A percentile compares a stretch with the other conserved stretches of the same genome.
Conservation (phyloP, 2,797 vertebrate species). For the Natrix natrix region DNA sequence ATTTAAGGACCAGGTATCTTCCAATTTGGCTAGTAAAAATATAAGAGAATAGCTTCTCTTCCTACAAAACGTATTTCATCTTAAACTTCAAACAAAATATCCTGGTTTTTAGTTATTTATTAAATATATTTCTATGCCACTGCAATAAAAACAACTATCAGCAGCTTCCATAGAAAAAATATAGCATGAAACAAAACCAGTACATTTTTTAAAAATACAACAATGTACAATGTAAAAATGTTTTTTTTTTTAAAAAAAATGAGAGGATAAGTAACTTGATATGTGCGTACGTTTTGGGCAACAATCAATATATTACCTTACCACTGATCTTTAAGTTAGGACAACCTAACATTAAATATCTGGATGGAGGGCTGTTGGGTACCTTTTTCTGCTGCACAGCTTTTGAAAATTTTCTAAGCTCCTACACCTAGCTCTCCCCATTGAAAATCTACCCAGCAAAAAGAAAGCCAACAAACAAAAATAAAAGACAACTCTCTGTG, state of each 20-base stretch:
- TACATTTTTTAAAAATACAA: neutral
- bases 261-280: neutral
- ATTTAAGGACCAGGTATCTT: conserved; percentile 5
- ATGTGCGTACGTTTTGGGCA: neutral
- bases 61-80: neutral
- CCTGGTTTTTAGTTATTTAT: neutral
- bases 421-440: neutral
- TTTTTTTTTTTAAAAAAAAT: neutral
- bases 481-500: neutral
- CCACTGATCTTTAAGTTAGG: neutral
- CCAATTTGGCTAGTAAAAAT: neutral
- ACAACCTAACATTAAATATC: neutral
- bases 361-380: neutral
- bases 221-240: neutral
- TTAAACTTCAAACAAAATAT: neutral
- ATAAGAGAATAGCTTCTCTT: neutral
- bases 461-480: neutral
- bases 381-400: neutral
- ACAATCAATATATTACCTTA: neutral
- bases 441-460: neutral
- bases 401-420: neutral
- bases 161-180: neutral
- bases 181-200: neutral
- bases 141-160: neutral
- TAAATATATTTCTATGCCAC: neutral